A percentile compares a stretch with the other conserved stretches of the same genome.
Evolutionary conservation across 2,888 invertebrate species (phyloP).

Genomic region (Eulithis prunata): DNA sequence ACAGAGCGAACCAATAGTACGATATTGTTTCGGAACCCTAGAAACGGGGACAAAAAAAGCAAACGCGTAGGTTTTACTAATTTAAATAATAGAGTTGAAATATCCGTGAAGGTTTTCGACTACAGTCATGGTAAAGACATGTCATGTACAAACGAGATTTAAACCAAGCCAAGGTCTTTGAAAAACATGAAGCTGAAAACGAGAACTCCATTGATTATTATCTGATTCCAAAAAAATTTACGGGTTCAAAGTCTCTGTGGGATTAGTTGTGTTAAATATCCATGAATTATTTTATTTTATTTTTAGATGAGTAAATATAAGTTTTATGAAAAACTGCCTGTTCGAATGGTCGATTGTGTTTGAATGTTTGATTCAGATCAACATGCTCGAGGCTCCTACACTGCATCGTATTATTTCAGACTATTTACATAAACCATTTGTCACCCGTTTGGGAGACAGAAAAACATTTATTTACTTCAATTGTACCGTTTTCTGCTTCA

Average conservation of each 20-base stretch:
- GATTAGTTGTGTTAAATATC: too few species aligned
- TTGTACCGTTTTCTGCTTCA: conserved; percentile 34
- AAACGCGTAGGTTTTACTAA: too few species aligned
- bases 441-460: conserved; percentile 47
- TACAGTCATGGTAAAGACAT: not conserved
- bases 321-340: not conserved
- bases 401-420: conserved; percentile 25
- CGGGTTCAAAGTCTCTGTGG: not conserved
- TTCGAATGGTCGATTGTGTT: conserved; percentile 1
- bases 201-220: conserved; percentile 4
- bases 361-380: conserved; percentile 5
- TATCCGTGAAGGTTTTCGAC: conserved; percentile 33
- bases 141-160: conserved; percentile 16
- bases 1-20: too few species aligned
- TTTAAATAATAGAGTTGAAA: not conserved
- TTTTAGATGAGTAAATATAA: too few species aligned
- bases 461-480: conserved; percentile 56
- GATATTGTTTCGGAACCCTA: too few species aligned
- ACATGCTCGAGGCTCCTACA: conserved; percentile 5
- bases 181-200: conserved; percentile 10
- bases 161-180: conserved; percentile 19
- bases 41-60: too few species aligned
- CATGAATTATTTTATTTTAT: too few species aligned
- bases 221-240: not conserved
- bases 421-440: conserved; percentile 56